Evolutionary conservation across 35 echinoderm and acorn worm genomes (phyloP).

Genomic region (Hemicentrotus pulcherrimus): DNA sequence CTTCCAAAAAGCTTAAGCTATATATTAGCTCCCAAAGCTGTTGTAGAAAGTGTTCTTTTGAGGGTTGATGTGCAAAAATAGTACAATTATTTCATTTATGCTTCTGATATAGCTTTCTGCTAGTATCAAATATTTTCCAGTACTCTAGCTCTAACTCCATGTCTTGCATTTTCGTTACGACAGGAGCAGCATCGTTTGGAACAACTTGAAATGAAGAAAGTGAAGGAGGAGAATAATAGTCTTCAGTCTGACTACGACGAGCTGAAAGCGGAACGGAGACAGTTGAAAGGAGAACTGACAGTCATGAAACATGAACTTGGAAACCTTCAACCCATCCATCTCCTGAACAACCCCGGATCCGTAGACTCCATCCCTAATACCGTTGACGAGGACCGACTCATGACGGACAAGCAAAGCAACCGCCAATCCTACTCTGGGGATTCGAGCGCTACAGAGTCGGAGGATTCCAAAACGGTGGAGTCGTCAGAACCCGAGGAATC

Average conservation of each 20-base stretch:
- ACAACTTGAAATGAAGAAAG: not conserved
- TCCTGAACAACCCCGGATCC: not conserved
- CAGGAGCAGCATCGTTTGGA: not conserved
- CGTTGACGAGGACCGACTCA: not conserved
- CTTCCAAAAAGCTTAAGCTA: too few species aligned
- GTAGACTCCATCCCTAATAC: slow-evolving; percentile 20
- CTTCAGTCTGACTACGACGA: slow-evolving; percentile 40
- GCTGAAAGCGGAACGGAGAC: not conserved
- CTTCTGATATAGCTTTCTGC: not conserved
- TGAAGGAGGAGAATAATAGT: slow-evolving; percentile 11
- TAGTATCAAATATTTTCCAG: not conserved
- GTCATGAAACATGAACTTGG: slow-evolving; percentile 48
- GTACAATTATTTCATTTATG: not conserved
- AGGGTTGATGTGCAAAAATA: too few species aligned
- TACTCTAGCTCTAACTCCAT: not conserved
- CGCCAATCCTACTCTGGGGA: slow-evolving; percentile 53
- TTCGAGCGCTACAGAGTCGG: slow-evolving; percentile 62
- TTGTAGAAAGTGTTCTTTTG: too few species aligned
- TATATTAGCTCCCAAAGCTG: too few species aligned
- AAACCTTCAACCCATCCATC: not conserved
- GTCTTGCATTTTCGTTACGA: not conserved
- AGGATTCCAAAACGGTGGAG: slow-evolving; percentile 51
- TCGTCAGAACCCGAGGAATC: slow-evolving; percentile 49
- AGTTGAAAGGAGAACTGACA: slow-evolving; percentile 50
- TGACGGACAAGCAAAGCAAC: slow-evolving; percentile 19